Evolutionary conservation across 2,888 invertebrate species (phyloP).

Genomic region (Fragum fragum): DNA sequence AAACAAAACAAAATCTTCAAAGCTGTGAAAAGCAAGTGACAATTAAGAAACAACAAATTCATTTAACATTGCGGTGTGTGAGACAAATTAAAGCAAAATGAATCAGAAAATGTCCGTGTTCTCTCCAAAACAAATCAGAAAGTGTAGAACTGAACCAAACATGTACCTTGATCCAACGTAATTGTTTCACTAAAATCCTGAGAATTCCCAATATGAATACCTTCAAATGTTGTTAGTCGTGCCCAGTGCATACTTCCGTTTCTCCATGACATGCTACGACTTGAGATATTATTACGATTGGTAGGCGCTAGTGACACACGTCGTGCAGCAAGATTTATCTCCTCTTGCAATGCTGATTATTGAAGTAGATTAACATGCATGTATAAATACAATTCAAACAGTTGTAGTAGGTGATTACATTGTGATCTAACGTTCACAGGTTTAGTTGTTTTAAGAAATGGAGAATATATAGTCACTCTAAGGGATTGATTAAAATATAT

Average conservation of each 20-base stretch:
- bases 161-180: constrained; percentile 9
- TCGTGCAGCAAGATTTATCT: constrained; percentile 85
- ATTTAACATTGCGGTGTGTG: background rate
- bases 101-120: background rate
- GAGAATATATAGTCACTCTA: no score
- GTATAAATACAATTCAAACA: background rate
- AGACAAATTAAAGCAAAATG: background rate
- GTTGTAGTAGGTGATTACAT: background rate
- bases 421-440: background rate
- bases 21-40: constrained; percentile 1
- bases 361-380: constrained; percentile 57
- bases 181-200: background rate
- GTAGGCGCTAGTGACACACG: constrained; percentile 86
- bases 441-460: no score
- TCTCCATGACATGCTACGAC: constrained; percentile 86
- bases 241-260: constrained; percentile 86
- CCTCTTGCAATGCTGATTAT: constrained; percentile 83
- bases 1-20: constrained; percentile 8
- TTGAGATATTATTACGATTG: constrained; percentile 86
- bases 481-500: no score
- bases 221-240: constrained; percentile 80
- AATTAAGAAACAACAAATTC: background rate
- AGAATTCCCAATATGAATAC: constrained; percentile 66
- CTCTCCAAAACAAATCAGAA: constrained; percentile 10
- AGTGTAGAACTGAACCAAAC: constrained; percentile 15